These are phyloP conservation scores for Rhea pennata DNA, from an alignment of 2,113 vertebrate genomes.

Conservation along the genomic window DNA sequence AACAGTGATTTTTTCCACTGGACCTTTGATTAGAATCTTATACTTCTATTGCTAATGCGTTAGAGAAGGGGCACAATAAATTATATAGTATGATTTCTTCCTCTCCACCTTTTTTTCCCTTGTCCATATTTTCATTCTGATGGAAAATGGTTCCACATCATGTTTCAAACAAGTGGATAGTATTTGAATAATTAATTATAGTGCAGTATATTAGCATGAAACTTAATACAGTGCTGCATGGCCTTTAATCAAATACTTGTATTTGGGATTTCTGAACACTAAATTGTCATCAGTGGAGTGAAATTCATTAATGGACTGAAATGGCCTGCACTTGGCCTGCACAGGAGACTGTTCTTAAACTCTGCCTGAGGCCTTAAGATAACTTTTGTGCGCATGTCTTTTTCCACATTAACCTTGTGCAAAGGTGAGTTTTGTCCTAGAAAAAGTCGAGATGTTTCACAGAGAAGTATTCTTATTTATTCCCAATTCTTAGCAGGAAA, in stretches of 20 bases:
- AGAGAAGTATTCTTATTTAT: neutral
- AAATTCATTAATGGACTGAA: neutral
- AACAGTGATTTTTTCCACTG: no score
- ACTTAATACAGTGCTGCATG: neutral
- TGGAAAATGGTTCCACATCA: no score
- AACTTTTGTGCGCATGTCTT: neutral
- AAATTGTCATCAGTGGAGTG: neutral
- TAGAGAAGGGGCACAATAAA: no score
- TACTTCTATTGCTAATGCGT: neutral
- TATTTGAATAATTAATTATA: neutral
- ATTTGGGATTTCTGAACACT: neutral
- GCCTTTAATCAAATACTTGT: neutral
- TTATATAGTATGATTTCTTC: neutral
- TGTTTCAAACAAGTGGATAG: neutral
- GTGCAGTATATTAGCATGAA: neutral
- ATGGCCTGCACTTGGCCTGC: no score
- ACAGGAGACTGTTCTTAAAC: neutral
- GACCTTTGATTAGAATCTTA: no score
- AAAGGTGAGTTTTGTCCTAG: neutral
- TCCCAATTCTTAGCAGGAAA: neutral
- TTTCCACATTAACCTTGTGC: neutral
- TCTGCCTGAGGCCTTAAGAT: neutral
- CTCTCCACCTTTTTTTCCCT: neutral
- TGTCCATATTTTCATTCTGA: no score
- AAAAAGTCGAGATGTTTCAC: neutral